phyloP scores from a whole-genome alignment of 35 echinoderm and acorn worm genomes.

The Nesometra sesokonis region DNA sequence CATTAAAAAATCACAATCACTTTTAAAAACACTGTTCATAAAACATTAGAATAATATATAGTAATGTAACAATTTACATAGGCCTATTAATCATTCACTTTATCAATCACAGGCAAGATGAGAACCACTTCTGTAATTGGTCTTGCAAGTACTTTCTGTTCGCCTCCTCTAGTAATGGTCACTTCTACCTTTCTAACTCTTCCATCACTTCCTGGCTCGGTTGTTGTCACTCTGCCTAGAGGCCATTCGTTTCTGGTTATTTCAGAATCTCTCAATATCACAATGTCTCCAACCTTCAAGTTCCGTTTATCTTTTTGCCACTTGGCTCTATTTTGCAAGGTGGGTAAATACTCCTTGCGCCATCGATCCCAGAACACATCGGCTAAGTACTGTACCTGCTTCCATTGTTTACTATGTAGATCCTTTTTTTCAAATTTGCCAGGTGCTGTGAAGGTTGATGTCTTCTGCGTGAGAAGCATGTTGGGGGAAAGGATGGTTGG shows the following conservation, averaged over 20 bases:
- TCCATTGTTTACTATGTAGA: conserved; percentile 29
- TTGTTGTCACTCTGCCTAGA: conserved; percentile 8
- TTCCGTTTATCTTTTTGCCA: conserved; percentile 24
- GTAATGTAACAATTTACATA: too few species aligned
- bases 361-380: conserved; percentile 48
- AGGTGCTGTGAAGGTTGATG: conserved; percentile 27
- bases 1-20: too few species aligned
- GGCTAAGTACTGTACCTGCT: conserved; percentile 43
- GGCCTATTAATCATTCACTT: too few species aligned
- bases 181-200: conserved; percentile 19
- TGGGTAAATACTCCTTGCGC: conserved; percentile 35
- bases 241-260: conserved; percentile 27
- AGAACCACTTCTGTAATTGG: too few species aligned
- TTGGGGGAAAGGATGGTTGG: conserved; percentile 29
- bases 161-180: conserved; percentile 1
- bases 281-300: conserved; percentile 25
- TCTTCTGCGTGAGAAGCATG: conserved; percentile 44
- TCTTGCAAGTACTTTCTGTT: too few species aligned
- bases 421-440: conserved; percentile 31
- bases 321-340: conserved; percentile 25
- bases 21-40: too few species aligned
- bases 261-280: conserved; percentile 19
- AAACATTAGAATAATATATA: too few species aligned
- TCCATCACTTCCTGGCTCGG: conserved; percentile 11
- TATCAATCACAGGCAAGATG: too few species aligned